Evolutionary conservation across 2,888 invertebrate genomes (phyloP).

Genomic region (Caenorhabditis sp.): DNA sequence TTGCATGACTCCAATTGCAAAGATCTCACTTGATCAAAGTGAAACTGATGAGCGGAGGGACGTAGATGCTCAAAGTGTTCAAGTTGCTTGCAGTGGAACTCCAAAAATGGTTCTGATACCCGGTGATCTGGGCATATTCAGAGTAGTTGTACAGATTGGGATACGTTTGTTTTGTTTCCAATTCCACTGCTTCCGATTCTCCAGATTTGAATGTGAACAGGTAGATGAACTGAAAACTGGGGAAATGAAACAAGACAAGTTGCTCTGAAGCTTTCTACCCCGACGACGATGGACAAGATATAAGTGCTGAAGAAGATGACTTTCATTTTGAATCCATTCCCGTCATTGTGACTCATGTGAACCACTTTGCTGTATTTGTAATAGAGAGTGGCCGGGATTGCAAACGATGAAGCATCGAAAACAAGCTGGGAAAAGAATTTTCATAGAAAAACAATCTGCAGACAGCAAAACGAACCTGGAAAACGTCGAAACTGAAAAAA

Average conservation of each 20-base stretch:
- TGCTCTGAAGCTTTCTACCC: conserved; percentile 17
- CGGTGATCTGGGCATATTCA: conserved; percentile 32
- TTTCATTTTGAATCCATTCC: not conserved
- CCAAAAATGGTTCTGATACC: conserved; percentile 37
- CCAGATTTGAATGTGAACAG: conserved; percentile 18
- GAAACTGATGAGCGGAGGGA: conserved; percentile 32
- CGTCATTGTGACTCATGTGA: not conserved
- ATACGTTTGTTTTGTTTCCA: conserved; percentile 14
- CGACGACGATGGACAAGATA: conserved; percentile 27
- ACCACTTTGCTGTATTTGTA: conserved; percentile 44
- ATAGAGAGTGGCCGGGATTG: conserved; percentile 36
- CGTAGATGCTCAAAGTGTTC: conserved; percentile 37
- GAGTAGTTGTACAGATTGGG: conserved; percentile 17
- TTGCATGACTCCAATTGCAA: not conserved
- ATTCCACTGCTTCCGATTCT: conserved; percentile 17
- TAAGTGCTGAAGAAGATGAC: conserved; percentile 28
- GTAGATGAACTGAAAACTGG: conserved; percentile 44
- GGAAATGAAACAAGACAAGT: no score
- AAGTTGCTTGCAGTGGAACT: conserved; percentile 26
- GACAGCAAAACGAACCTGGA: no score
- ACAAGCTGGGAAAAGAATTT: no score
- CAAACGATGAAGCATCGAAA: conserved; percentile 37
- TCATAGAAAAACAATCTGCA: no score
- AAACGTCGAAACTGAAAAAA: conserved; percentile 26
- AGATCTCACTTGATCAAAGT: conserved; percentile 20